Evolutionary conservation across 2,888 invertebrate genomes (phyloP).

Genomic region (Phyto melanocephala): DNA sequence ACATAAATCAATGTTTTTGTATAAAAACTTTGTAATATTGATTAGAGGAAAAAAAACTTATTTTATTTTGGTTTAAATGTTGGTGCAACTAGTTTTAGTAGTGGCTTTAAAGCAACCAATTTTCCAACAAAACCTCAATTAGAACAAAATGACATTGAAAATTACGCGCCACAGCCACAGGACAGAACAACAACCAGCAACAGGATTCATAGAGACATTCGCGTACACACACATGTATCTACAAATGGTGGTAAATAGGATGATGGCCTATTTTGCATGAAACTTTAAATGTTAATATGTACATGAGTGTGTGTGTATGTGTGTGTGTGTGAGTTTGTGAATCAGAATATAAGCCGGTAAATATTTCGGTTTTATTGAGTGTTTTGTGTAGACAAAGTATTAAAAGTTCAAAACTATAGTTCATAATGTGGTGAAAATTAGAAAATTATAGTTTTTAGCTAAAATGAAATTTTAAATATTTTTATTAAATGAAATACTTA

Average conservation of each 20-base stretch:
- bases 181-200: not conserved
- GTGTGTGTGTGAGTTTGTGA: not conserved
- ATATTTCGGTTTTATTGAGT: slow-evolving; percentile 24
- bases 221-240: not conserved
- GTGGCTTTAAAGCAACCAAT: not conserved
- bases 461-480: not conserved
- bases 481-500: not conserved
- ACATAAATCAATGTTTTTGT: slow-evolving; percentile 19
- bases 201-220: not conserved
- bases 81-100: slow-evolving; percentile 5
- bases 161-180: slow-evolving; percentile 24
- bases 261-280: not conserved
- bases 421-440: slow-evolving; percentile 4
- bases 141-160: slow-evolving; percentile 60
- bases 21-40: slow-evolving; percentile 29
- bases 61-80: slow-evolving; percentile 29
- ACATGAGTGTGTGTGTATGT: not conserved
- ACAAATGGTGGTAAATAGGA: not conserved
- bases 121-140: slow-evolving; percentile 53
- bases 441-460: not conserved
- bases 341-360: not conserved
- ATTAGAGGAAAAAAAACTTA: not conserved
- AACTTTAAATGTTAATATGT: not conserved
- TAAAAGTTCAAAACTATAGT: slow-evolving; percentile 13
- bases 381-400: slow-evolving; percentile 11